A percentile compares a stretch with the other conserved stretches of the same genome.
phyloP scores from a whole-genome alignment of 2,797 vertebrate species.

The Benthosema pterotum region DNA sequence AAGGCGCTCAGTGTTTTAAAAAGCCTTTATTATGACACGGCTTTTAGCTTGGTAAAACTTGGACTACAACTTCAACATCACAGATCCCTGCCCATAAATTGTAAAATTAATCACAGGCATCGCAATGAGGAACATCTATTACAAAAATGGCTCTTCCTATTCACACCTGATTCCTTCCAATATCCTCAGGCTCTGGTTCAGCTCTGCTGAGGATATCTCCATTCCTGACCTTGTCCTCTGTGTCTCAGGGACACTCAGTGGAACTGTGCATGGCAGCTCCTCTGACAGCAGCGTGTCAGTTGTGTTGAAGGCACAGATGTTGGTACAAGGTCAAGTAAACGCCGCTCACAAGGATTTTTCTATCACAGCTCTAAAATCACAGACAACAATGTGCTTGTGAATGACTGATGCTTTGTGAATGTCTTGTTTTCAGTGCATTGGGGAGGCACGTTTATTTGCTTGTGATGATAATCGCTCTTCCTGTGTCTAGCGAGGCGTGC shows the following conservation, averaged over 20 bases:
- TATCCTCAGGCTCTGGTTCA: constrained; percentile 4
- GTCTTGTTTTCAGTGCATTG: too few relatives aligned
- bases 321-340: constrained; percentile 57
- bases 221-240: constrained; percentile 49
- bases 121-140: not conserved
- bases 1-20: too few relatives aligned
- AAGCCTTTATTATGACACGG: too few relatives aligned
- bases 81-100: too few relatives aligned
- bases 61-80: too few relatives aligned
- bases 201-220: constrained; percentile 10
- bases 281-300: constrained; percentile 56
- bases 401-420: too few relatives aligned
- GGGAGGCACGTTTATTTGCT: too few relatives aligned
- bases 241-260: constrained; percentile 33
- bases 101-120: not conserved
- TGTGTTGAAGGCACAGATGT: constrained; percentile 55
- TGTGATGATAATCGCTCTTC: too few relatives aligned
- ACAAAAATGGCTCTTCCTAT: not conserved
- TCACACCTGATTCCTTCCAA: not conserved
- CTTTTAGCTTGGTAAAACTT: too few relatives aligned
- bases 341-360: constrained; percentile 27
- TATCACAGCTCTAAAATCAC: constrained; percentile 21
- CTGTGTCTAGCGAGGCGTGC: constrained; percentile 1
- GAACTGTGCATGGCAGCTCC: constrained; percentile 41
- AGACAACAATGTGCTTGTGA: constrained; percentile 22